A percentile compares a stretch with the other conserved stretches of the same genome.
Conservation (phyloP, 2,888 invertebrate species). For the Dioctria rufipes region DNA sequence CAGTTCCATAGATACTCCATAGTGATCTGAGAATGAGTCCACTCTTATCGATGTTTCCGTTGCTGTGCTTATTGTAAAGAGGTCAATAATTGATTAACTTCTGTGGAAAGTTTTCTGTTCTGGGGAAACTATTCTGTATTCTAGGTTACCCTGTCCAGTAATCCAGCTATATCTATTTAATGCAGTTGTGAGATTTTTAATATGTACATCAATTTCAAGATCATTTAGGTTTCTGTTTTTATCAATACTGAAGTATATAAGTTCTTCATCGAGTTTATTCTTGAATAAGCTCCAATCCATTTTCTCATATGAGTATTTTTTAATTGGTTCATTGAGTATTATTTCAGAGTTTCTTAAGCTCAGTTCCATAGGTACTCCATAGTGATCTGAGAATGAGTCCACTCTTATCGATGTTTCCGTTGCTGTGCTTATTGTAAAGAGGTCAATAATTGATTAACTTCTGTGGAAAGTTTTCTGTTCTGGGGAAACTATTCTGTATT, state of each 20-base stretch:
- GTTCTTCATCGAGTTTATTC: background rate
- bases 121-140: background rate
- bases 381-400: background rate
- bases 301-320: background rate
- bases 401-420: background rate
- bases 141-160: background rate
- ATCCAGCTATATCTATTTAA: background rate
- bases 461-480: background rate
- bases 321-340: background rate
- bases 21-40: background rate
- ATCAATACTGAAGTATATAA: background rate
- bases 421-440: background rate
- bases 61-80: background rate
- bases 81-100: background rate
- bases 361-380: background rate
- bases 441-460: background rate
- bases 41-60: background rate
- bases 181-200: too few relatives aligned
- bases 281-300: background rate
- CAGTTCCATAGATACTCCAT: background rate
- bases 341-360: background rate
- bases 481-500: background rate
- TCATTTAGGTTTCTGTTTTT: background rate
- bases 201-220: background rate
- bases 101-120: background rate